A percentile compares a stretch with the other conserved stretches of the same genome.
Evolutionary conservation across 37 sponge, comb jelly and placozoan genomes (phyloP).

Genomic region (Lycopodina hypogea): DNA sequence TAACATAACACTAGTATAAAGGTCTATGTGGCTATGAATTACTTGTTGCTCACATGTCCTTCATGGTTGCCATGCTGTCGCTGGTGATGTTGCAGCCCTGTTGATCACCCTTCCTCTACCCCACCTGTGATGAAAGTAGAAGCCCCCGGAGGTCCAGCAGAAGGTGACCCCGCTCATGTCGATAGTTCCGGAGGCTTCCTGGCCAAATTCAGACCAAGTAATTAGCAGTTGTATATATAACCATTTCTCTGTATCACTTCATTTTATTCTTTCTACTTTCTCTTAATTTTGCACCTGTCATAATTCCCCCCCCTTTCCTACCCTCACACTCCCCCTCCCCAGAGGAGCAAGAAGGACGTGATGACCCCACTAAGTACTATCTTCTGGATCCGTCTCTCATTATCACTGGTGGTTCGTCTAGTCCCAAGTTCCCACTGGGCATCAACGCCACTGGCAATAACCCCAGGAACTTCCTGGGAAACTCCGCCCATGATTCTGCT

Average conservation of each 20-base stretch:
- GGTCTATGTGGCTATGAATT: too few relatives aligned
- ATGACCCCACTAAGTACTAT: conserved; percentile 47
- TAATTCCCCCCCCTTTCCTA: not conserved
- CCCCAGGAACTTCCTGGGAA: not conserved
- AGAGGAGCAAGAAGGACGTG: conserved; percentile 26
- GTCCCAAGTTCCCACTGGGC: too few relatives aligned
- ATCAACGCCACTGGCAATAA: not conserved
- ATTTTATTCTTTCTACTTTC: not conserved
- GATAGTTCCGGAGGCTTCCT: conserved; percentile 17
- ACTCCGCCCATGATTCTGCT: not conserved
- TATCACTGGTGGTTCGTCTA: not conserved
- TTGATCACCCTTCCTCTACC: too few relatives aligned
- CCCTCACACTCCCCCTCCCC: conserved; percentile 6
- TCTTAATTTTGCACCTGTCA: not conserved
- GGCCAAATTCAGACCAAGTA: conserved; percentile 12
- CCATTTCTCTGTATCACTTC: not conserved
- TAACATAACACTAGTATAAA: too few relatives aligned
- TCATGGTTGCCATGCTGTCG: too few relatives aligned
- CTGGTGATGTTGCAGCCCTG: too few relatives aligned
- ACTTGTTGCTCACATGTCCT: too few relatives aligned
- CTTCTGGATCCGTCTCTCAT: conserved; percentile 15
- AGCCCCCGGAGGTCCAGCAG: not conserved
- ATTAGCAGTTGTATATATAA: too few relatives aligned
- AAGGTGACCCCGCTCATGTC: not conserved
- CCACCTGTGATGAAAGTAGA: too few relatives aligned